Evolutionary conservation across 1,140 invertebrate genomes (phyloP), one percentile per base, ranked within the genome.

Genomic region (Lamellibrachia luymesi): DNA sequence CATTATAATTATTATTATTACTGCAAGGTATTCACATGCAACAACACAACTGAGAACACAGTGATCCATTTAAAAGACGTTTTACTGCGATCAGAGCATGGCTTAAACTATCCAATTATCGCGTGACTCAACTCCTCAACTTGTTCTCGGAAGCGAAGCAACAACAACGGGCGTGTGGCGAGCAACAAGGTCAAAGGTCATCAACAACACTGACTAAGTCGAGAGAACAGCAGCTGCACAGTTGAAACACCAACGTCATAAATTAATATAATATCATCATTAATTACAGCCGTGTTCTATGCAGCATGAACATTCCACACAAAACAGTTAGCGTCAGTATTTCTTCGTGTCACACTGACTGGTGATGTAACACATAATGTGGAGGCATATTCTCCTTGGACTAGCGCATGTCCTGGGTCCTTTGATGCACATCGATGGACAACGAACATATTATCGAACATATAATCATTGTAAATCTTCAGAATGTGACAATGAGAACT

Each of bases 41-140:
- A 80, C 13, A 80, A 80, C 8, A 80, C 64, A 80, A 38, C 0
- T 17, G 64, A 80, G 13, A 80, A 80, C 64, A 80, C 64, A 80
- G 4, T 22, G 6, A 56, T 80, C 64, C 64, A 10, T 80, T 80
- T 80, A 80, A 80, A 80, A 80, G 64, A 80, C 25, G 64, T 80
- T 80, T 80, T 80, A 80, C 64, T 80, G 64, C 64, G 64, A 80
- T 80, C 64, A 80, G 64, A 80, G 64, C 64, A 80, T 80, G 64
- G 64, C 64, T 80, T 80, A 80, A 80, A 80, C 64, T 80, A 80
- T 80, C 64, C 64, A 80, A 80, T 80, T 80, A 80, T 80, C 13
- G 64, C 64, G 13, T 80, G 64, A 80, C 64, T 80, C 64, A 22
- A 22, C 64, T 80, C 64, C 64, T 80, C 25, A 80, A 22, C 25